Base-by-base conservation (phyloP, 2,888 invertebrate species). In the Napeogenes sylphis region DNA sequence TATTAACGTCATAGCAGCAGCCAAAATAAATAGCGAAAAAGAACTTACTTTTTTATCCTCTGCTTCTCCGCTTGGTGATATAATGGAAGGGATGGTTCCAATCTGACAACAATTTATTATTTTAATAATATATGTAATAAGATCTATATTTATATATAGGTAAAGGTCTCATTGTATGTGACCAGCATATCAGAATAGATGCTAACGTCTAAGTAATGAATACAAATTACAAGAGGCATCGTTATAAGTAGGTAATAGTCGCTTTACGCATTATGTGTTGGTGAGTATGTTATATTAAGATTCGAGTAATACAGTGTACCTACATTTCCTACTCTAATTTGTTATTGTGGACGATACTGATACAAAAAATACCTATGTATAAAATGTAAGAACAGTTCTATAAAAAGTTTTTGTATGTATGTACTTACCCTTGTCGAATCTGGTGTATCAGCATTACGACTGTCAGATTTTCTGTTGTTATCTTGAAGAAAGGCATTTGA, bases 401-500 rank as follows among this genome's bases (percentile, higher is more conserved):
- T 35, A 5, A 51, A 51, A 21, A 21, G 30, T 51, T 6, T 51
- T 30, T 51, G 30, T 47, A 21, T 53, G 35, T 33, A 21, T 21
- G 21, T 56, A 55, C 58, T 42, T 67, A 89, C 90, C 87, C 85
- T 88, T 56, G 80, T 76, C 35, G 88, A 87, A 70, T 88, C 88
- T 63, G 89, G 90, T 47, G 89, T 87, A 68, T 80, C 86, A 81
- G 83, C 86, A 73, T 87, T 82, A 4, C 74, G 74, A 56, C 82
- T 80, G 62, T 86, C 87, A 4, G 80, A 72, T 73, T 83, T 87
- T 70, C 79, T 83, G 74, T 87, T 85, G 74, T 79, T 88, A 70
- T 90, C 90, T 73, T 83, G 85, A 55, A 90, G 78, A 72, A 90
- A 90, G 66, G 89, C 89, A 76, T 87, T 88, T 59, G 90, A 88